A percentile compares a stretch with the other conserved stretches of the same genome.
These are phyloP conservation scores for Andrena chrysosceles DNA, from an alignment of 2,888 invertebrate species.

Conservation along the genomic window DNA sequence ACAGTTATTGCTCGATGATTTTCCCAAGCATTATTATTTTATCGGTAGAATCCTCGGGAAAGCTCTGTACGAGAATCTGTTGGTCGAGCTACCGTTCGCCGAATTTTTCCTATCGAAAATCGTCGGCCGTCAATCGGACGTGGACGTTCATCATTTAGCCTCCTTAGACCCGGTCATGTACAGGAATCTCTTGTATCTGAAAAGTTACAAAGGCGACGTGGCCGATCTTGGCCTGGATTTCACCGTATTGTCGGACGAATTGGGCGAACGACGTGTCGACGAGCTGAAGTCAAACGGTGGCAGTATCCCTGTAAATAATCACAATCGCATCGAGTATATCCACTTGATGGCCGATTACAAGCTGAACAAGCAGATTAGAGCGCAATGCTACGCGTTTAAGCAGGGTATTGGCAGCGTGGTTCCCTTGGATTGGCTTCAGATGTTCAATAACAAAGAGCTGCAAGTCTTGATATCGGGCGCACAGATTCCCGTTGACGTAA, in stretches of 20 bases:
- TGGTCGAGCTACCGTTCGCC: slow-evolving; percentile 97
- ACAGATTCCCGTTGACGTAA: slow-evolving; percentile 96
- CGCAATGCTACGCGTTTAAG: slow-evolving; percentile 95
- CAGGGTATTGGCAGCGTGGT: slow-evolving; percentile 96
- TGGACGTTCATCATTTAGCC: slow-evolving; percentile 96
- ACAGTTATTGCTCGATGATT: slow-evolving; percentile 93
- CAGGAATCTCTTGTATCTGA: slow-evolving; percentile 94
- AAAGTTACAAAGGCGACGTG: slow-evolving; percentile 94
- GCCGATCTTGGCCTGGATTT: slow-evolving; percentile 96
- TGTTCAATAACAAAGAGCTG: slow-evolving; percentile 97
- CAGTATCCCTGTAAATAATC: slow-evolving; percentile 95
- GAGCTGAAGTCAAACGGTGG: slow-evolving; percentile 96
- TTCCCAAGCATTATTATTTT: slow-evolving; percentile 96
- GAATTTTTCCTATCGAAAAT: slow-evolving; percentile 97
- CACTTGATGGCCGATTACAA: slow-evolving; percentile 98
- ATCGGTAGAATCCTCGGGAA: slow-evolving; percentile 96
- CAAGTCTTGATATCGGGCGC: slow-evolving; percentile 99
- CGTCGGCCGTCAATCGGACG: slow-evolving; percentile 91
- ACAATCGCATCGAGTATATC: slow-evolving; percentile 98
- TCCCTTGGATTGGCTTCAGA: slow-evolving; percentile 95
- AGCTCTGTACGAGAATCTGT: slow-evolving; percentile 97
- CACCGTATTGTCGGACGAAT: slow-evolving; percentile 94
- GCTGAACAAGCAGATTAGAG: slow-evolving; percentile 94
- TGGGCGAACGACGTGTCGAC: slow-evolving; percentile 95
- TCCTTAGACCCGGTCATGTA: slow-evolving; percentile 97